Conservation (phyloP, 2,797 vertebrate genomes). For the Pseudopleuronectes americanus region DNA sequence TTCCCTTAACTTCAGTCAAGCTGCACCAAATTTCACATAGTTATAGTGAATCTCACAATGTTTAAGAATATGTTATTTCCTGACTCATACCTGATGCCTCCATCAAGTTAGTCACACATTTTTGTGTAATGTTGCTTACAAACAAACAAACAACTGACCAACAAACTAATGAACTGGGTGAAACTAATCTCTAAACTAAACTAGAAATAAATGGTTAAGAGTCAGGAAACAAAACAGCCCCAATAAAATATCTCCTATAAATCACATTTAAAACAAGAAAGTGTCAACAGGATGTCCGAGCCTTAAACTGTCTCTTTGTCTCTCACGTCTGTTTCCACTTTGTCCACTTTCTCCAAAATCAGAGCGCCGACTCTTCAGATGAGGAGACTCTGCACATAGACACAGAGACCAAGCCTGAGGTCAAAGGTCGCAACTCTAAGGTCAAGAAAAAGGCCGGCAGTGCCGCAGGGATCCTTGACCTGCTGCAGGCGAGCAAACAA, state of each 20-base stretch:
- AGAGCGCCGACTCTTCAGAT: slow-evolving; percentile 92
- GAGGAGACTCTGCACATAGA: slow-evolving; percentile 97
- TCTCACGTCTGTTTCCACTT: not conserved
- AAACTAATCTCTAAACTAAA: too few relatives aligned
- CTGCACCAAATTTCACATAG: too few relatives aligned
- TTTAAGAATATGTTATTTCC: too few relatives aligned
- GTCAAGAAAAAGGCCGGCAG: slow-evolving; percentile 93
- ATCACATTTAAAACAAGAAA: not conserved
- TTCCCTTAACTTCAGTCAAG: too few relatives aligned
- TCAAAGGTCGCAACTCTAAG: slow-evolving; percentile 90
- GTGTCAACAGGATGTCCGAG: not conserved
- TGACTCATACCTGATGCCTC: too few relatives aligned
- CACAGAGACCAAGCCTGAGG: slow-evolving; percentile 87
- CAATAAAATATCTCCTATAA: not conserved
- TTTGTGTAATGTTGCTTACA: too few relatives aligned
- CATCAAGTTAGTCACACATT: too few relatives aligned
- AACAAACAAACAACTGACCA: too few relatives aligned
- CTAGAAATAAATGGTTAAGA: not conserved
- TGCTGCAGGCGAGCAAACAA: slow-evolving; percentile 98
- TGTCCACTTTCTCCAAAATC: slow-evolving; percentile 27
- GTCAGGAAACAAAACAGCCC: not conserved
- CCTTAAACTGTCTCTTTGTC: not conserved
- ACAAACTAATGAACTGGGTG: too few relatives aligned
- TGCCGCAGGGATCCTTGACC: slow-evolving; percentile 93
- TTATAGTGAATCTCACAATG: too few relatives aligned